phyloP scores from a whole-genome alignment of 2,113 vertebrate genomes.

The Archocentrus centrarchus region DNA sequence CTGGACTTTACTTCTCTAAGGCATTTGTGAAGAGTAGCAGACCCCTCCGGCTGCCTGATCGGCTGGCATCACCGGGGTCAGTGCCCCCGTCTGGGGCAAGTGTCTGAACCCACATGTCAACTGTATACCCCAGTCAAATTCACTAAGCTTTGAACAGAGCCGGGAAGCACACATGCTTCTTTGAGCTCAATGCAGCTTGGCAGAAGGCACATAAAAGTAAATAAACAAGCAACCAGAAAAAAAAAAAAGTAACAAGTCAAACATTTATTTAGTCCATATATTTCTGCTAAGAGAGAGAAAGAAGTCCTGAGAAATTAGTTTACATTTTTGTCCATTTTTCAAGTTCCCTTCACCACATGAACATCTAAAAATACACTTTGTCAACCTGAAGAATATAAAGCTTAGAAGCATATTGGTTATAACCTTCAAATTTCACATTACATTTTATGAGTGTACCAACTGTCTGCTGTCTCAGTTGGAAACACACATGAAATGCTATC shows the following conservation, averaged over 20 bases:
- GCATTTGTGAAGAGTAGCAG: slow-evolving; percentile 44
- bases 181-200: slow-evolving; percentile 65
- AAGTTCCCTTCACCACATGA: not conserved
- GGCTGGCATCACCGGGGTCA: slow-evolving; percentile 69
- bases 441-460: slow-evolving; percentile 31
- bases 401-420: slow-evolving; percentile 32
- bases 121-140: slow-evolving; percentile 68
- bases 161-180: slow-evolving; percentile 46
- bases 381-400: not conserved
- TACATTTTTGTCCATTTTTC: slow-evolving; percentile 4
- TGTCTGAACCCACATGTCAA: slow-evolving; percentile 74
- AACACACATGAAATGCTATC: slow-evolving; percentile 27
- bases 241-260: slow-evolving; percentile 20
- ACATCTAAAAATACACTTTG: not conserved
- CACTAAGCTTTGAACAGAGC: slow-evolving; percentile 69
- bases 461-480: slow-evolving; percentile 14
- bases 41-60: slow-evolving; percentile 40
- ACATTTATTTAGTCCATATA: slow-evolving; percentile 31
- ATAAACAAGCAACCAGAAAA: slow-evolving; percentile 50
- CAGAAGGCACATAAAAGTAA: slow-evolving; percentile 34
- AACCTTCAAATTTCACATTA: slow-evolving; percentile 32
- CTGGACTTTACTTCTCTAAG: slow-evolving; percentile 60
- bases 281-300: slow-evolving; percentile 29
- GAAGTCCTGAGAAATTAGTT: slow-evolving; percentile 14
- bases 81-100: slow-evolving; percentile 63